Percentiles rank a stretch among this genome's conserved stretches.
Conservation (phyloP, 2,113 vertebrate species). For the Pica pica region DNA sequence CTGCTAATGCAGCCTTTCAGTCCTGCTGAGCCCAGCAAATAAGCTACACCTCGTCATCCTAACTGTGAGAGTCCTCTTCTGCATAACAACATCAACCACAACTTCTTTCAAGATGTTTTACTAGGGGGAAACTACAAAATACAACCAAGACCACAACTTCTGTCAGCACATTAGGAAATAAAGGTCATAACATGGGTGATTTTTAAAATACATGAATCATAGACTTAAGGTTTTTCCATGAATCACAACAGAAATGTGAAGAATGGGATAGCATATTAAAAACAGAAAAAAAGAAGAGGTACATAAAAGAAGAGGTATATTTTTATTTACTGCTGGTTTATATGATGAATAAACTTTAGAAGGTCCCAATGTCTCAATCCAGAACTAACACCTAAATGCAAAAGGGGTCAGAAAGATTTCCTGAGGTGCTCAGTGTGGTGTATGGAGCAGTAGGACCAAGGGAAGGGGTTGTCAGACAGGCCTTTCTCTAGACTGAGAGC, state of each 20-base stretch:
- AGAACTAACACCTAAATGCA: background rate
- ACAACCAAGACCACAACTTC: slow-evolving; percentile 5
- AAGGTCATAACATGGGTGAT: background rate
- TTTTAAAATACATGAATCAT: background rate
- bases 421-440: background rate
- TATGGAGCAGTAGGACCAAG: background rate
- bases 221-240: slow-evolving; percentile 11
- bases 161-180: slow-evolving; percentile 16
- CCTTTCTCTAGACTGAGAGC: background rate
- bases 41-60: background rate
- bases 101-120: slow-evolving; percentile 17
- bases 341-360: background rate
- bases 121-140: slow-evolving; percentile 7
- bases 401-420: background rate
- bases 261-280: background rate
- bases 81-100: background rate
- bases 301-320: background rate
- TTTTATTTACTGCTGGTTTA: background rate
- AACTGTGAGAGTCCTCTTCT: background rate
- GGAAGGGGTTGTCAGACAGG: background rate
- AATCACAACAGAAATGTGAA: slow-evolving; percentile 8
- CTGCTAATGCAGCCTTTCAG: background rate
- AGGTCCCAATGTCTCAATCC: background rate
- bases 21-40: background rate
- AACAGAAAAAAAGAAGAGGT: background rate